Conservation (phyloP, 1,140 invertebrate genomes). For the Drosophila eugracilis region DNA sequence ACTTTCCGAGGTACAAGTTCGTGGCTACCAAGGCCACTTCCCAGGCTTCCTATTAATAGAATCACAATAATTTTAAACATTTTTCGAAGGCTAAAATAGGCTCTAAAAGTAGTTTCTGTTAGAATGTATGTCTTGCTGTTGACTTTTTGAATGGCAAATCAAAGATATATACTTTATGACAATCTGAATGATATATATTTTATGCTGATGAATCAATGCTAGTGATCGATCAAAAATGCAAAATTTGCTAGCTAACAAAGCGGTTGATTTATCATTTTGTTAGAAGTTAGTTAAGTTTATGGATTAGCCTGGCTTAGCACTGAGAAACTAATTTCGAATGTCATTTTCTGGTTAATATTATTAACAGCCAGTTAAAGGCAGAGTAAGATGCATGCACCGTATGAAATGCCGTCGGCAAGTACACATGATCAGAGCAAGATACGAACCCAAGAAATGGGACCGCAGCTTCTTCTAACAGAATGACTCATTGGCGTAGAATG, state of each 20-base stretch:
- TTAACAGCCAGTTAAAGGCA: background rate
- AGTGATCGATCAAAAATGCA: no score
- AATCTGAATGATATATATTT: no score
- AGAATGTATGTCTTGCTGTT: no score
- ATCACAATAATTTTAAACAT: conserved; percentile 50
- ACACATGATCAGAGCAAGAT: background rate
- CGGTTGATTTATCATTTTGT: no score
- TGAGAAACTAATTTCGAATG: no score
- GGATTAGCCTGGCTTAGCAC: no score
- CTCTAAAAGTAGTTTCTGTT: background rate
- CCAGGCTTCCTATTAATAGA: background rate
- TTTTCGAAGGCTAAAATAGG: conserved; percentile 1
- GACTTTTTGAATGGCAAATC: no score
- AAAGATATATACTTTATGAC: no score
- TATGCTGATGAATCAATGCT: no score
- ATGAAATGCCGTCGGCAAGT: conserved; percentile 32
- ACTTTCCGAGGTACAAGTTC: background rate
- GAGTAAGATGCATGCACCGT: background rate
- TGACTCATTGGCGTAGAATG: conserved; percentile 7
- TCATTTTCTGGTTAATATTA: no score
- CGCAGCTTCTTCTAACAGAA: background rate
- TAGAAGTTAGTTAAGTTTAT: no score
- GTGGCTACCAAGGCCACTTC: background rate
- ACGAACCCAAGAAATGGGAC: background rate
- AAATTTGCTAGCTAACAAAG: no score